These are phyloP conservation scores for Dermochelys coriacea DNA, from an alignment of 2,797 vertebrate species.

Conservation along the genomic window DNA sequence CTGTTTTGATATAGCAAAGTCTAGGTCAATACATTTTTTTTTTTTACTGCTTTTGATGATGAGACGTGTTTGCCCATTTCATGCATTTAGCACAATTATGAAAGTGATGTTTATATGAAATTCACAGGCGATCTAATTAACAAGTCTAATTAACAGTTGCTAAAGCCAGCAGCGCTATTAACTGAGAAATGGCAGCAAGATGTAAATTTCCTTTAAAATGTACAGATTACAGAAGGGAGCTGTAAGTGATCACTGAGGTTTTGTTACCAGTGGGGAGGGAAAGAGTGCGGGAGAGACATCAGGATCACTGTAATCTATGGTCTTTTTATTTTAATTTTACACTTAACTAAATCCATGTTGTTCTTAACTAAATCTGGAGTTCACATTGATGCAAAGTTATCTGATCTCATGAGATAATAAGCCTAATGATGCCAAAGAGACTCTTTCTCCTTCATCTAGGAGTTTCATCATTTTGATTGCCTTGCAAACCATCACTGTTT, in stretches of 20 bases:
- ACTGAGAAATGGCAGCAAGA: conserved; percentile 39
- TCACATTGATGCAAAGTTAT: neutral
- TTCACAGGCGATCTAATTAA: conserved; percentile 59
- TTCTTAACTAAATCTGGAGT: neutral
- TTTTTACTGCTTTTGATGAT: neutral
- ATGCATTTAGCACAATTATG: conserved; percentile 53
- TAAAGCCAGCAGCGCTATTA: neutral
- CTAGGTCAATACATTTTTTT: neutral
- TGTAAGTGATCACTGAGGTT: neutral
- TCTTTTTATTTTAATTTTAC: neutral
- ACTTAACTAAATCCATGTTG: neutral
- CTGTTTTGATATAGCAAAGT: neutral
- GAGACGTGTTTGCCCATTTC: neutral
- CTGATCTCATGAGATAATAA: neutral
- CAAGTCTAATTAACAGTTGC: conserved; percentile 47
- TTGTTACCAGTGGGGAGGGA: neutral
- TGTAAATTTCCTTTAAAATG: conserved; percentile 44
- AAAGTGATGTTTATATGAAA: conserved; percentile 46
- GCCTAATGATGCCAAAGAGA: neutral
- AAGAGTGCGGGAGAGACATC: neutral
- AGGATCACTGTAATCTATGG: rapidly evolving
- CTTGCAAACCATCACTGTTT: neutral
- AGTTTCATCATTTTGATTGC: neutral
- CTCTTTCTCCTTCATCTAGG: neutral
- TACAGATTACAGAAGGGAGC: neutral